Percentiles rank a stretch among this genome's conserved stretches.
phyloP scores from a whole-genome alignment of 30 jellyfish, hydroid and myxozoan genomes.

The Aurelia aurita region DNA sequence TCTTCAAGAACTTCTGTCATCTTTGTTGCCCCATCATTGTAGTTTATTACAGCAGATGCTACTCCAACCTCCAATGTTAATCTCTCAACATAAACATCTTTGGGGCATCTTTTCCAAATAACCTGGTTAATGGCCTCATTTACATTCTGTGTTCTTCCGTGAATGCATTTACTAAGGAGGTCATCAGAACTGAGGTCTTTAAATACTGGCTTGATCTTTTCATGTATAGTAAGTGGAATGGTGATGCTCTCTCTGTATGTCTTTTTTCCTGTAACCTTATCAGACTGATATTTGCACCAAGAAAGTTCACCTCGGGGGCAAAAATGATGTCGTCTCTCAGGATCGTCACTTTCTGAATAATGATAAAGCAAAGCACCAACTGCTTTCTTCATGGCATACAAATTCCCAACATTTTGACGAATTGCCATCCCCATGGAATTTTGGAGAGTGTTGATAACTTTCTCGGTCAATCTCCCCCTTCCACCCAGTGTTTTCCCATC shows the following conservation, averaged over 20 bases:
- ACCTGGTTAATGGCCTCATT: neutral
- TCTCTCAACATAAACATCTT: too few species aligned
- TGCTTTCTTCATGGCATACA: neutral
- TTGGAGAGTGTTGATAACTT: neutral
- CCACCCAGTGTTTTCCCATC: conserved; percentile 5
- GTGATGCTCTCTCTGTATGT: neutral
- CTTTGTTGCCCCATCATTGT: too few species aligned
- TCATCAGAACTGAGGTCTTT: neutral
- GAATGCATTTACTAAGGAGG: neutral
- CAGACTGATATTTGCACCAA: neutral
- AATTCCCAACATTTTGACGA: neutral
- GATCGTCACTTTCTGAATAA: neutral
- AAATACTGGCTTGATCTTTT: neutral
- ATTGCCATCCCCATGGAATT: neutral
- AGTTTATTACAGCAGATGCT: too few species aligned
- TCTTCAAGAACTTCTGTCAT: too few species aligned
- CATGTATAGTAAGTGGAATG: neutral
- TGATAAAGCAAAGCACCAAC: neutral
- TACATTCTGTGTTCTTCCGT: neutral
- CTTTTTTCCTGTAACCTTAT: neutral
- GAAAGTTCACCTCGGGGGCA: neutral
- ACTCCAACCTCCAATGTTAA: too few species aligned
- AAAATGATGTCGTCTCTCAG: neutral
- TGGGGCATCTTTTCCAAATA: neutral
- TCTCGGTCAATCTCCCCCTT: conserved; percentile 7